Evolutionary conservation across 2,797 vertebrate species (phyloP).

Genomic region (Onychomys torridus): DNA sequence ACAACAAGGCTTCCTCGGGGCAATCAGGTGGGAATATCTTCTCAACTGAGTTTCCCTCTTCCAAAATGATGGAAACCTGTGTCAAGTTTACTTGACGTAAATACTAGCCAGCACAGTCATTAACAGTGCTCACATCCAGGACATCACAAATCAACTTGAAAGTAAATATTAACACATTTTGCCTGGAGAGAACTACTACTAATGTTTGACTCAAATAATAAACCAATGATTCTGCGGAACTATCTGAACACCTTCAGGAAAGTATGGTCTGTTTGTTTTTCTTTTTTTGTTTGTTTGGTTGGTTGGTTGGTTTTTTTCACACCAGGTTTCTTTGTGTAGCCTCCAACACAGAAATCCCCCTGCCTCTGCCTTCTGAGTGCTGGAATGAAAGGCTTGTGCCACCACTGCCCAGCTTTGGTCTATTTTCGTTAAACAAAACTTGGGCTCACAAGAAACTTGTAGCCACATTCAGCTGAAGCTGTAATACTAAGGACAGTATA

Average conservation of each 20-base stretch:
- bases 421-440: not conserved
- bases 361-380: not conserved
- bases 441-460: not conserved
- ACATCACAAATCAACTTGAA: slow-evolving; percentile 21
- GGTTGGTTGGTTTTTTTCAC: not conserved
- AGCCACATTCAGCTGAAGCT: not conserved
- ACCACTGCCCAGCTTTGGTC: not conserved
- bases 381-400: not conserved
- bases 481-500: not conserved
- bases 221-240: not conserved
- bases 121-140: not conserved
- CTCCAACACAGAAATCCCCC: not conserved
- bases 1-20: not conserved
- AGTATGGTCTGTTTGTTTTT: not conserved
- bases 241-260: not conserved
- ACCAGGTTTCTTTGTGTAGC: not conserved
- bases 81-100: not conserved
- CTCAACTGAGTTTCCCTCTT: not conserved
- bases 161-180: slow-evolving; percentile 14
- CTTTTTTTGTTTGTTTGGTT: not conserved
- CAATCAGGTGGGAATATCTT: not conserved
- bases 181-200: not conserved
- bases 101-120: not conserved
- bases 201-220: slow-evolving; percentile 10
- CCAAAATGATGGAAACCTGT: not conserved